Conservation (phyloP, 2,888 invertebrate genomes). For the Parthenolecanium corni region DNA sequence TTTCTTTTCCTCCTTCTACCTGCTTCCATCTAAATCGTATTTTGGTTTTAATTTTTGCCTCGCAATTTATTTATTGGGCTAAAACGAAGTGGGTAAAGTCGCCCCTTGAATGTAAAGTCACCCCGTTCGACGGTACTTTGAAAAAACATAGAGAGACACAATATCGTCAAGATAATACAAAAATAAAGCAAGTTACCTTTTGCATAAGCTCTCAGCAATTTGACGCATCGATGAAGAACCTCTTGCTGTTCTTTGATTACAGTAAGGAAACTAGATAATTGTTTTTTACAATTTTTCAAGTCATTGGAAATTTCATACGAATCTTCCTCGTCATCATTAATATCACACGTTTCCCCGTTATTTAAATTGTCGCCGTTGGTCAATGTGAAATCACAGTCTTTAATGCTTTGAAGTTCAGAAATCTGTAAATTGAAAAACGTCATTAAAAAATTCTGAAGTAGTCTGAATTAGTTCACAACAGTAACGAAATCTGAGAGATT, state of each 20-base stretch:
- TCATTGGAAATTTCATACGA: slow-evolving; percentile 37
- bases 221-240: slow-evolving; percentile 14
- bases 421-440: slow-evolving; percentile 42
- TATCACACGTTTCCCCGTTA: neutral
- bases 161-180: neutral
- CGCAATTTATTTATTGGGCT: no score
- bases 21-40: no score
- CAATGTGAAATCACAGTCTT: slow-evolving; percentile 51
- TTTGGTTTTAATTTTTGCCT: no score
- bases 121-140: no score
- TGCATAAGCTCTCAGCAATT: slow-evolving; percentile 4
- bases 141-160: no score
- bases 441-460: neutral
- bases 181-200: slow-evolving; percentile 2
- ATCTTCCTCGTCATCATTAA: slow-evolving; percentile 40
- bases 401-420: slow-evolving; percentile 51
- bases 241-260: slow-evolving; percentile 31
- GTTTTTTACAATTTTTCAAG: slow-evolving; percentile 26
- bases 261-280: slow-evolving; percentile 30
- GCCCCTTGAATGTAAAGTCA: no score
- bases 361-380: slow-evolving; percentile 43
- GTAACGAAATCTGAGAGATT: no score
- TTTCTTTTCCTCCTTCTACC: no score
- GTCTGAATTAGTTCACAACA: no score
- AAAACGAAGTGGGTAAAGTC: no score